Percentiles rank a stretch among this genome's conserved stretches.
These are phyloP conservation scores for Pluvialis apricaria DNA, from an alignment of 2,113 vertebrate species.

Conservation along the genomic window DNA sequence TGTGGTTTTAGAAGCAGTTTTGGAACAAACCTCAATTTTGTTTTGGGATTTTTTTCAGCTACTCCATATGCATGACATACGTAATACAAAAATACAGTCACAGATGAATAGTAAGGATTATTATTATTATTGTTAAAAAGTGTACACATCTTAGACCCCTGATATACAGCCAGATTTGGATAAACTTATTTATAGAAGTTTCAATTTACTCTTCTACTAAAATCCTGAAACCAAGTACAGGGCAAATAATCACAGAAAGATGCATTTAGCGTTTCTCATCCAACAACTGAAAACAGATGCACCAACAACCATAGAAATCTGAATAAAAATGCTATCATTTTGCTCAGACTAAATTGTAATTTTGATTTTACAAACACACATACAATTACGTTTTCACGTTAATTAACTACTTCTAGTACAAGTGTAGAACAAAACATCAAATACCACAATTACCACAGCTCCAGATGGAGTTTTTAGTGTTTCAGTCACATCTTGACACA, in stretches of 20 bases:
- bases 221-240: background rate
- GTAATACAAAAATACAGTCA: background rate
- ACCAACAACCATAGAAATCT: background rate
- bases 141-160: background rate
- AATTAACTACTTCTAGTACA: background rate
- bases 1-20: background rate
- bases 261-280: background rate
- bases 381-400: background rate
- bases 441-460: background rate
- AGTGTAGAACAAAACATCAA: background rate
- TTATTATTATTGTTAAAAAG: background rate
- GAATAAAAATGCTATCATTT: background rate
- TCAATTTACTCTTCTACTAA: background rate
- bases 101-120: background rate
- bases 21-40: background rate
- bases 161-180: background rate
- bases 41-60: background rate
- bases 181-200: background rate
- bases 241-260: background rate
- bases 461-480: background rate
- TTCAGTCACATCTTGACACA: background rate
- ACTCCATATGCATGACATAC: background rate
- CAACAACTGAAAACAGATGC: background rate
- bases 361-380: background rate
- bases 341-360: background rate